These are phyloP conservation scores for Apostichopus japonicus DNA, from an alignment of 35 echinoderm and acorn worm genomes.

Conservation along the genomic window DNA sequence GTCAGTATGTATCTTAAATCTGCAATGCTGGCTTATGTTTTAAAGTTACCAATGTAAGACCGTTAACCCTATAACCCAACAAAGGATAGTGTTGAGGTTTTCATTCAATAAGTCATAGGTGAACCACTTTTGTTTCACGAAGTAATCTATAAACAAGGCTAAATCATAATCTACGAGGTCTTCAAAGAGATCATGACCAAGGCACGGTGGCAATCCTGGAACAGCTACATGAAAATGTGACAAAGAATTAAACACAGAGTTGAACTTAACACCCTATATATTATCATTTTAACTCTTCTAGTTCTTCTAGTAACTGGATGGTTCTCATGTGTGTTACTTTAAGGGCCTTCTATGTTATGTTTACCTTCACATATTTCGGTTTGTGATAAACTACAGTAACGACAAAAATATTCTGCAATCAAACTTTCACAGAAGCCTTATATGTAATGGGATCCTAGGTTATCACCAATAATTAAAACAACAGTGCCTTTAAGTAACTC, in stretches of 20 bases:
- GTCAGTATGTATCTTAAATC: not conserved
- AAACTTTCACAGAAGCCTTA: conserved; percentile 53
- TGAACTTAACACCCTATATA: not conserved
- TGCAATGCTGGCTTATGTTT: not conserved
- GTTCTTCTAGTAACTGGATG: not conserved
- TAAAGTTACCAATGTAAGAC: not conserved
- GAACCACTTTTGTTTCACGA: conserved; percentile 43
- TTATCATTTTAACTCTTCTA: not conserved
- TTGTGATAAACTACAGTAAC: not conserved
- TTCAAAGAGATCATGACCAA: conserved; percentile 59
- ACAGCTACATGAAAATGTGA: conserved; percentile 31
- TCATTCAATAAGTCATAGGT: conserved; percentile 10
- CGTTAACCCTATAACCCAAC: not conserved
- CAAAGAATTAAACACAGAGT: not conserved
- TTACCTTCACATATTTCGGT: not conserved
- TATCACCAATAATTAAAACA: conserved; percentile 46
- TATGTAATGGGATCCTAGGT: conserved; percentile 58
- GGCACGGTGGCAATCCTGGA: conserved; percentile 42
- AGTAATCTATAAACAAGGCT: conserved; percentile 14
- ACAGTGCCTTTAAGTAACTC: conserved; percentile 30
- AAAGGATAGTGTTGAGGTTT: conserved; percentile 5
- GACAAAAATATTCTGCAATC: not conserved
- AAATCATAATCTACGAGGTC: conserved; percentile 36
- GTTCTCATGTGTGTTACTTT: not conserved
- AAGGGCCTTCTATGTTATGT: not conserved